Conservation (phyloP, 2,797 vertebrate species). For the Platalea minor region DNA sequence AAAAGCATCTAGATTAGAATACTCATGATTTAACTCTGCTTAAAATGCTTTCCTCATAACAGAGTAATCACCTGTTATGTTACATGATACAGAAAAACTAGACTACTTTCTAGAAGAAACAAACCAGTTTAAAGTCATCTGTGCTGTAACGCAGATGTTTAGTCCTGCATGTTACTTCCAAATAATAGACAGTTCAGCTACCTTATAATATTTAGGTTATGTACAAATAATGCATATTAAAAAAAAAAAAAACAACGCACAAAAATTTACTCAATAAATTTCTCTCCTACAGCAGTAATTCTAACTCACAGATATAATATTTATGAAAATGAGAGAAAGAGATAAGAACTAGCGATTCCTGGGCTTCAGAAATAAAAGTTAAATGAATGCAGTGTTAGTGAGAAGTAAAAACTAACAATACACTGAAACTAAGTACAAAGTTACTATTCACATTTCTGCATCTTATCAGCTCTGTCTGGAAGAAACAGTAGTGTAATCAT, state of each 20-base stretch:
- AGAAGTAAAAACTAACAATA: background rate
- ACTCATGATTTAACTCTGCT: background rate
- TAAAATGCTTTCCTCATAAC: background rate
- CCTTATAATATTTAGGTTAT: background rate
- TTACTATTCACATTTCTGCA: background rate
- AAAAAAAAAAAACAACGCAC: background rate
- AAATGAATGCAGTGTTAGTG: background rate
- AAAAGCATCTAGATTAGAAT: background rate
- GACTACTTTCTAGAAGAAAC: background rate
- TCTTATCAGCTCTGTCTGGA: background rate
- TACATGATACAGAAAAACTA: background rate
- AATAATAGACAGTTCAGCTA: slow-evolving; percentile 2
- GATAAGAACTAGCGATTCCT: background rate
- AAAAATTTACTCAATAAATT: background rate
- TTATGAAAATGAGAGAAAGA: background rate
- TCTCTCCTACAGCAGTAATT: background rate
- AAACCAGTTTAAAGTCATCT: background rate
- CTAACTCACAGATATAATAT: background rate
- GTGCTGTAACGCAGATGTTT: background rate
- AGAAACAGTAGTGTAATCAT: background rate
- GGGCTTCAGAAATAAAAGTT: background rate
- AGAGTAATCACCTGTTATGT: background rate
- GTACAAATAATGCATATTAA: background rate
- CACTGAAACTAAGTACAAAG: background rate
- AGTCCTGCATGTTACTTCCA: background rate